Evolutionary conservation across 2,888 invertebrate genomes (phyloP), one percentile per base, ranked within the genome.

Genomic region (Sericinus montela): DNA sequence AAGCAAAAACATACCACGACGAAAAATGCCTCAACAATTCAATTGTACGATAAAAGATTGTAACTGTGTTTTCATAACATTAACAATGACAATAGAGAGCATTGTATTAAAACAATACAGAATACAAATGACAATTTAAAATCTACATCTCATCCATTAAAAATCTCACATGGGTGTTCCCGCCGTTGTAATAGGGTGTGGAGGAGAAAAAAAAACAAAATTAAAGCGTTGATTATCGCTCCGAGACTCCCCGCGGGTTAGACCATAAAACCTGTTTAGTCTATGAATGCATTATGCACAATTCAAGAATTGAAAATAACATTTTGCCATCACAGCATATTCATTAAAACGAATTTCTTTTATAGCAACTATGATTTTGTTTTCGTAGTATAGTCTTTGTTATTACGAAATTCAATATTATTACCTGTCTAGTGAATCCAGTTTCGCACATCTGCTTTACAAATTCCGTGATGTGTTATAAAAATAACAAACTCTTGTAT

Each of bases 31-130:
- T 25, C 15, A 16, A 10, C 25, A 16, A 56, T 55, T 46, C 53
- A 50, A 55, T 53, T 49, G 45, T 45, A 38, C 30, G 41, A 51
- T 41, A 47, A 23, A 47, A 51, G 43, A 56, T 52, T 50, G 36
- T 54, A 52, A 51, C 50, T 28, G 29, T 45, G 25, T 45, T 50
- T 45, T 41, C 45, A 50, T 30, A 62, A 63, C 50, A 41, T 40
- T 40, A 34, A 32, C 46, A 29, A 32, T 41, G 36, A 50, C 50
- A 45, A 50, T 45, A 11, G 37, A 9, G 30, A 62, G 56, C 62
- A 69, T 70, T 68, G 72, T 65, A 67, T 61, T 58, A 62, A 69
- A 70, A 79, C 75, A 75, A 76, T 72, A 67, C 75, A 68, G 70
- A 69, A 71, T 69, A 72, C 72, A 69, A 68, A 72, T 62, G 75